These are phyloP conservation scores for Pristionchus pacificus DNA, from an alignment of 1,140 invertebrate species.

Conservation along the genomic window DNA sequence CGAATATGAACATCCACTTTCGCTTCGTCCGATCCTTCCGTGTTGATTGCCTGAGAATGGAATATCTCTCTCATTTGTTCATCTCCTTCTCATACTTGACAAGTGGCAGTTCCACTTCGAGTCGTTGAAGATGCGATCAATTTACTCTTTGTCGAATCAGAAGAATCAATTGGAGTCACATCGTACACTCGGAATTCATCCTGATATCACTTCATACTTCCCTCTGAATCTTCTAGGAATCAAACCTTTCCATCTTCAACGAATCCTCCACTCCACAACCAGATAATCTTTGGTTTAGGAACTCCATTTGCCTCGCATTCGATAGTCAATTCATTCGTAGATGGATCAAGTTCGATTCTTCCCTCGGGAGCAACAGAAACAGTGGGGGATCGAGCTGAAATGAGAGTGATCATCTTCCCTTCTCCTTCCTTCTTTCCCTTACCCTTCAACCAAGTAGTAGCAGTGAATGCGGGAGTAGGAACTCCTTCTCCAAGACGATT, in stretches of 20 bases:
- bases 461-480: slow-evolving; percentile 45
- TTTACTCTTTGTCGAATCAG: slow-evolving; percentile 46
- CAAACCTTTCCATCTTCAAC: slow-evolving; percentile 52
- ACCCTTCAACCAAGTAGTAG: slow-evolving; percentile 49
- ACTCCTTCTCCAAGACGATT: slow-evolving; percentile 50
- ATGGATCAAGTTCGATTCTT: slow-evolving; percentile 36
- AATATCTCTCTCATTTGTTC: no score
- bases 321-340: slow-evolving; percentile 45
- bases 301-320: slow-evolving; percentile 53
- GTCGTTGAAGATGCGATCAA: slow-evolving; percentile 49
- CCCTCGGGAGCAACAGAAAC: slow-evolving; percentile 40
- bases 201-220: slow-evolving; percentile 13
- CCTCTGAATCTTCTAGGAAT: background rate
- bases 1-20: slow-evolving; percentile 47
- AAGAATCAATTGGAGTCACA: slow-evolving; percentile 44
- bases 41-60: slow-evolving; percentile 45
- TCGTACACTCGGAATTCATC: slow-evolving; percentile 55
- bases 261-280: slow-evolving; percentile 47
- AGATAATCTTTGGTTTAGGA: slow-evolving; percentile 55
- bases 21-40: slow-evolving; percentile 48
- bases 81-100: no score
- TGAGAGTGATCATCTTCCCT: background rate
- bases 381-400: slow-evolving; percentile 46
- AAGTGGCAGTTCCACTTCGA: slow-evolving; percentile 43
- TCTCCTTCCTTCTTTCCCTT: background rate